phyloP scores from a whole-genome alignment of 1,140 invertebrate species.

The Drosophila asahinai region DNA sequence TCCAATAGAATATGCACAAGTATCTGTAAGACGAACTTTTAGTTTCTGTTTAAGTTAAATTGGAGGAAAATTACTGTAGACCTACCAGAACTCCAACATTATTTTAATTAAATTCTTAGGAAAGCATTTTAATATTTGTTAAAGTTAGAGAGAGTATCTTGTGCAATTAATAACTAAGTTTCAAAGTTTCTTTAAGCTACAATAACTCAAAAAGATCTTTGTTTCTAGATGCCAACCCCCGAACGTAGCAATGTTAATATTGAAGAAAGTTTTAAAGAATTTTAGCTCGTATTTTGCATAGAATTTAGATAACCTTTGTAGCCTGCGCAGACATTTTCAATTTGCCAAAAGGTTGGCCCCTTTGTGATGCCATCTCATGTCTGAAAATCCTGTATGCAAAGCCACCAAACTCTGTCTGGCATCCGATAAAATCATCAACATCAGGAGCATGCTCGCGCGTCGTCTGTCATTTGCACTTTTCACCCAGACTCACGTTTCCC shows the following conservation, averaged over 20 bases:
- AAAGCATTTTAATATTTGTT: not conserved
- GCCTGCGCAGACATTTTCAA: slow-evolving; percentile 8
- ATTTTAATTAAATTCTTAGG: not conserved
- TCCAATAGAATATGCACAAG: slow-evolving; percentile 31
- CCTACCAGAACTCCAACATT: not conserved
- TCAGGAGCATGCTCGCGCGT: slow-evolving; percentile 21
- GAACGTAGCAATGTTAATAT: not conserved
- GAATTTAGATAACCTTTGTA: not conserved
- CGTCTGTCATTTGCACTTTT: slow-evolving; percentile 48
- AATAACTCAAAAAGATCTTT: not conserved
- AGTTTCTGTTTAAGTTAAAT: not conserved
- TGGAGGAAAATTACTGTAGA: not conserved
- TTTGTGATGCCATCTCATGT: slow-evolving; percentile 12
- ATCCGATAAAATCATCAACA: slow-evolving; percentile 50
- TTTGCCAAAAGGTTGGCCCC: slow-evolving; percentile 4
- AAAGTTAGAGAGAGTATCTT: not conserved
- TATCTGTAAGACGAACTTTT: slow-evolving; percentile 9
- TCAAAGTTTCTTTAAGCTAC: not conserved
- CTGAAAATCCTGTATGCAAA: slow-evolving; percentile 17
- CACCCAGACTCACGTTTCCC: slow-evolving; percentile 22
- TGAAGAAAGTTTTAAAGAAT: not conserved
- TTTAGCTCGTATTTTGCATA: not conserved
- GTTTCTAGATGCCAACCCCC: not conserved
- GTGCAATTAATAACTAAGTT: not conserved
- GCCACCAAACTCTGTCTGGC: slow-evolving; percentile 27